A percentile compares a stretch with the other conserved stretches of the same genome.
Evolutionary conservation across 1,140 invertebrate genomes (phyloP).

Genomic region (Drosophila novamexicana): DNA sequence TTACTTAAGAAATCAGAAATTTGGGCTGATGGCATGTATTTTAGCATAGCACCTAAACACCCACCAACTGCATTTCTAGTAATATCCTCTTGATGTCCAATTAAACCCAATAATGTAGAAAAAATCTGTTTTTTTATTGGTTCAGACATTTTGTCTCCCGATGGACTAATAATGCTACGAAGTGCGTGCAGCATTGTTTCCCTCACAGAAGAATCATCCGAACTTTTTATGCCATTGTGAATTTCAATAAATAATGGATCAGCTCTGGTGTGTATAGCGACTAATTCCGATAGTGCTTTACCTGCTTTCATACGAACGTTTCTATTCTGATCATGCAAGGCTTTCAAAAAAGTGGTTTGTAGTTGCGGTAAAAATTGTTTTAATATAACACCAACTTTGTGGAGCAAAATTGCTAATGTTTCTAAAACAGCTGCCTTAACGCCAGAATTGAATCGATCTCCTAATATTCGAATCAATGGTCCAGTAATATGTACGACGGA

Average conservation of each 20-base stretch:
- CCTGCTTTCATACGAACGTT: conserved; percentile 95
- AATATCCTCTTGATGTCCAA: conserved; percentile 91
- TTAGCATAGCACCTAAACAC: conserved; percentile 94
- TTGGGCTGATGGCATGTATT: conserved; percentile 90
- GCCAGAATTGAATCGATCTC: conserved; percentile 96
- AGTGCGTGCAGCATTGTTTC: conserved; percentile 97
- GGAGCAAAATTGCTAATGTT: conserved; percentile 95
- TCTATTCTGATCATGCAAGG: conserved; percentile 94
- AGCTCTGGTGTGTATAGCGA: conserved; percentile 94
- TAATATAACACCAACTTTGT: conserved; percentile 95
- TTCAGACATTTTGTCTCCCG: conserved; percentile 95
- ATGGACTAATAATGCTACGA: conserved; percentile 91
- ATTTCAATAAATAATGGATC: conserved; percentile 96
- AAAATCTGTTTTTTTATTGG: conserved; percentile 91
- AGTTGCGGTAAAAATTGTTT: conserved; percentile 99
- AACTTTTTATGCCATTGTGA: conserved; percentile 92
- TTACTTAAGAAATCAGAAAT: conserved; percentile 90
- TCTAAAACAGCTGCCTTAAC: conserved; percentile 98
- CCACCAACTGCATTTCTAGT: conserved; percentile 93
- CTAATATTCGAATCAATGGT: conserved; percentile 98
- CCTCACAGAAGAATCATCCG: conserved; percentile 93
- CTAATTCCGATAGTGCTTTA: conserved; percentile 93
- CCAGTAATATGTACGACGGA: conserved; percentile 99
- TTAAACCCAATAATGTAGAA: conserved; percentile 88
- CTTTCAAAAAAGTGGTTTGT: conserved; percentile 98